Conservation (phyloP, 2,113 vertebrate species). For the Telmatochromis bifrenatus region DNA sequence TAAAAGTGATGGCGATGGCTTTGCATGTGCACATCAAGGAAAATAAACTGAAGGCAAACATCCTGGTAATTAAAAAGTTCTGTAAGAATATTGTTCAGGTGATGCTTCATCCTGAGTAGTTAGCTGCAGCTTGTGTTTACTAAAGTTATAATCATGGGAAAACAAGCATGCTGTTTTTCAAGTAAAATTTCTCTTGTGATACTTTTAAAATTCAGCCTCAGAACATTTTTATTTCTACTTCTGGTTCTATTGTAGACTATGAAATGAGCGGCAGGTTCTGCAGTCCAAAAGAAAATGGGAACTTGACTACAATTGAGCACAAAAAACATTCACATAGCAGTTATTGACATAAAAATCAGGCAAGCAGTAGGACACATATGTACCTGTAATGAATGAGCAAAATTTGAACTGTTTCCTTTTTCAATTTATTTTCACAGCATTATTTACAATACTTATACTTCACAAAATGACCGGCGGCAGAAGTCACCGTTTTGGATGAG, state of each 20-base stretch:
- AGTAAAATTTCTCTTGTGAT: neutral
- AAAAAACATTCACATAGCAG: neutral
- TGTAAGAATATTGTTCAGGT: neutral
- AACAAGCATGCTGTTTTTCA: neutral
- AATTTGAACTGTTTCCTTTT: neutral
- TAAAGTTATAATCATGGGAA: neutral
- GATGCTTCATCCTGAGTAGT: neutral
- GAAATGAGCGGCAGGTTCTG: neutral
- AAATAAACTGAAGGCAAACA: neutral
- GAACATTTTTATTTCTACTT: neutral
- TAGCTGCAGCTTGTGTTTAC: neutral
- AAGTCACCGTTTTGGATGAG: accelerated
- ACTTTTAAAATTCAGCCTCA: neutral
- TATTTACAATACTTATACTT: neutral
- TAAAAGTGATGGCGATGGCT: neutral
- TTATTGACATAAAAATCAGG: neutral
- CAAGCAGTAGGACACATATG: neutral
- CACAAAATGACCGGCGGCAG: neutral
- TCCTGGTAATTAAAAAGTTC: neutral
- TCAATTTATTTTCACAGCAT: neutral
- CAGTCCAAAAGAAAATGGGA: neutral
- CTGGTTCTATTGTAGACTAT: neutral
- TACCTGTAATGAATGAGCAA: neutral
- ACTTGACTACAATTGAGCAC: accelerated
- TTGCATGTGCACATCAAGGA: neutral